Evolutionary conservation across 37 sponge, comb jelly and placozoan genomes (phyloP).

Genomic region (Tethya wilhelma): DNA sequence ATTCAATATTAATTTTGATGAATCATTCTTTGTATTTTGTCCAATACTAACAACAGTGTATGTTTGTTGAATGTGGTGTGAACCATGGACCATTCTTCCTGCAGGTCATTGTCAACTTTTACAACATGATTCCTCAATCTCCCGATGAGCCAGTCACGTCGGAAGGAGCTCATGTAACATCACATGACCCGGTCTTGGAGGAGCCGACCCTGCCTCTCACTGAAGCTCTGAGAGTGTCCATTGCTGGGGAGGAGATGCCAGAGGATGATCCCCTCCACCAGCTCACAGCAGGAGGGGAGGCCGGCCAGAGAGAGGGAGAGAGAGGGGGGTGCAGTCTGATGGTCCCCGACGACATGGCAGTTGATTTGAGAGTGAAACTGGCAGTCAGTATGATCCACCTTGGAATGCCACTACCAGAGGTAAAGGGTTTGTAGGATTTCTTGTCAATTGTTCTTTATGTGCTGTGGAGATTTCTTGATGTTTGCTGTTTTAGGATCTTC

Average conservation of each 20-base stretch:
- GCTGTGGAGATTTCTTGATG: no score
- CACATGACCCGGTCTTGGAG: background rate
- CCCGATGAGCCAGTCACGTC: background rate
- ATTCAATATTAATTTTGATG: no score
- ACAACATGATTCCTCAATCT: constrained; percentile 39
- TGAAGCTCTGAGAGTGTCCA: constrained; percentile 47
- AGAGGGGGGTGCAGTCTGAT: background rate
- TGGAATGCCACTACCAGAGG: constrained; percentile 37
- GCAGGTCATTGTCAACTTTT: constrained; percentile 36
- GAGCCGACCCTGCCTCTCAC: constrained; percentile 29
- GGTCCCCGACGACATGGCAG: constrained; percentile 65
- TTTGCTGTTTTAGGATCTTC: no score
- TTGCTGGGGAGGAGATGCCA: constrained; percentile 45
- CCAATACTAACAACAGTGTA: no score
- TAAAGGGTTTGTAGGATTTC: no score
- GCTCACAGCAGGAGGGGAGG: no score
- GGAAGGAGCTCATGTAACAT: background rate
- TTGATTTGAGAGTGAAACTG: constrained; percentile 85
- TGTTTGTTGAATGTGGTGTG: no score
- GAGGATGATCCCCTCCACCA: no score
- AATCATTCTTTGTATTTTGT: no score
- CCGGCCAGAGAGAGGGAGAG: no score
- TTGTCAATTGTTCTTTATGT: no score
- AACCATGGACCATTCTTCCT: no score
- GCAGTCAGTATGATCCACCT: constrained; percentile 74